Conservation (phyloP, 2,797 vertebrate genomes). For the Anisognathus igniventris region DNA sequence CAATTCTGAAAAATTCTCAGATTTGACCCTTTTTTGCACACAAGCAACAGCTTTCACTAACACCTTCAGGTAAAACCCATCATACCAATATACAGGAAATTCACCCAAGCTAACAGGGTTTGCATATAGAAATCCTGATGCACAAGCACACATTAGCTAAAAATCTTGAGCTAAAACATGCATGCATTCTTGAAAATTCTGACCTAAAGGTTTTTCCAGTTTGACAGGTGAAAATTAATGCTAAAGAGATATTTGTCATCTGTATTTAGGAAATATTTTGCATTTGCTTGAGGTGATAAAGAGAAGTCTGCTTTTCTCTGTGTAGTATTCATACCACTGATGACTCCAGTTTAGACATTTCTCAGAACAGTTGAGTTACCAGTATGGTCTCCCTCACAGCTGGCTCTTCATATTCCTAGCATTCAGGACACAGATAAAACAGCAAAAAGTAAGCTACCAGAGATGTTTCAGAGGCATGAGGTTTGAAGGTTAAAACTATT, state of each 20-base stretch:
- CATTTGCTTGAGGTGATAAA: neutral
- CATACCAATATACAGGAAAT: neutral
- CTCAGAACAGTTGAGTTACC: neutral
- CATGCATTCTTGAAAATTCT: neutral
- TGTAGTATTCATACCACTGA: neutral
- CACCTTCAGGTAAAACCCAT: neutral
- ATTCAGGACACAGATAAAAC: neutral
- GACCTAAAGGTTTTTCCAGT: neutral
- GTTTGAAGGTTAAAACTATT: neutral
- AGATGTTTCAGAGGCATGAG: neutral
- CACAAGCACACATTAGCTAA: neutral
- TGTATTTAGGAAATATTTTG: neutral
- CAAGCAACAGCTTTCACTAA: neutral
- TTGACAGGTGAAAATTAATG: neutral
- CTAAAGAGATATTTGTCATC: neutral
- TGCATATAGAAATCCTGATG: neutral
- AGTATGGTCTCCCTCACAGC: neutral
- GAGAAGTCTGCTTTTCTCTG: neutral
- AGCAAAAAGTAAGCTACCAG: neutral
- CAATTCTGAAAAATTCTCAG: neutral
- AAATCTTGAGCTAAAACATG: neutral
- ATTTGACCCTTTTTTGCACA: neutral
- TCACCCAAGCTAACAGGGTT: fast-evolving
- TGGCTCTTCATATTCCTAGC: neutral
- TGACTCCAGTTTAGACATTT: fast-evolving